These are phyloP conservation scores for Saccostrea echinata DNA, from an alignment of 1,140 invertebrate species.

Conservation along the genomic window DNA sequence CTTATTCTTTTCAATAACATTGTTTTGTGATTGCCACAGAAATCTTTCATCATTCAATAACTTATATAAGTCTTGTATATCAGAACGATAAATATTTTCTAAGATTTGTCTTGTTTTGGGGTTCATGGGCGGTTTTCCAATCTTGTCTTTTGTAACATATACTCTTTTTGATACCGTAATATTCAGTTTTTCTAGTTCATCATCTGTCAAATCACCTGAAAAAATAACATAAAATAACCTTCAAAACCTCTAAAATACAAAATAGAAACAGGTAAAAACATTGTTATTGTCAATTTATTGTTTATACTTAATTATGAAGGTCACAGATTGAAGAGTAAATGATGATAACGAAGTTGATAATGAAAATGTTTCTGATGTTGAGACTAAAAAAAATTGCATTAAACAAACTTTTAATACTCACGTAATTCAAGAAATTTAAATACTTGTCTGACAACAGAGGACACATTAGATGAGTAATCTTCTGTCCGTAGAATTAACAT, in stretches of 20 bases:
- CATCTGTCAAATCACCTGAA: neutral
- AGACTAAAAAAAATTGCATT: neutral
- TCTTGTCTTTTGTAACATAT: slow-evolving; percentile 19
- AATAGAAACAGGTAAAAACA: neutral
- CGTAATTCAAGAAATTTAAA: slow-evolving; percentile 19
- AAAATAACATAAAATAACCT: neutral
- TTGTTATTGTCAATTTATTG: neutral
- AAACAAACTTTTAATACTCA: neutral
- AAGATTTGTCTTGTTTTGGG: neutral
- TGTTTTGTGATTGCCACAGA: neutral
- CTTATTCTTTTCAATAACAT: neutral
- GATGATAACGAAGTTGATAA: too few species aligned
- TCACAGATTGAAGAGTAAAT: too few species aligned
- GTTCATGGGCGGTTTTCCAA: neutral
- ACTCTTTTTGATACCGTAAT: neutral
- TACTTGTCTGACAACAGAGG: neutral
- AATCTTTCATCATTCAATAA: slow-evolving; percentile 1
- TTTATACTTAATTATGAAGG: neutral
- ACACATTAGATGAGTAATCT: slow-evolving; percentile 82
- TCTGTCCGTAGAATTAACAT: slow-evolving; percentile 87
- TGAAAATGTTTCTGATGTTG: neutral
- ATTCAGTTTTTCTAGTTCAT: neutral
- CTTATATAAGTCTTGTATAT: neutral
- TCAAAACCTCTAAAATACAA: neutral
- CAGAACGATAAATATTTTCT: neutral